Percentiles rank a stretch among this genome's conserved stretches.
Evolutionary conservation across 1,140 invertebrate species (phyloP).

Genomic region (Orius laevigatus): DNA sequence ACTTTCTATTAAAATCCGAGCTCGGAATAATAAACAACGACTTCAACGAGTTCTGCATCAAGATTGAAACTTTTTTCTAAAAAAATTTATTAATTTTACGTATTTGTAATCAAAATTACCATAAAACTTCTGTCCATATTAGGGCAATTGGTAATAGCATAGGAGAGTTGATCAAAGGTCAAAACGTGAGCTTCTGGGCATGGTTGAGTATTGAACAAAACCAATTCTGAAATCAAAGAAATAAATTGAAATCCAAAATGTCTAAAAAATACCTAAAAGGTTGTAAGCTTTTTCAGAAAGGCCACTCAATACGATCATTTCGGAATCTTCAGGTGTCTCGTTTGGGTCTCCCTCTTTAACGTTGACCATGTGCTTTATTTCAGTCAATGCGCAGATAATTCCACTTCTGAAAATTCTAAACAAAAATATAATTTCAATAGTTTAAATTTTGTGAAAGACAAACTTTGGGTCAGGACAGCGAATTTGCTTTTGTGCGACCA

Average conservation of each 20-base stretch:
- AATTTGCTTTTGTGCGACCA: constrained; percentile 43
- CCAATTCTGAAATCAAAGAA: constrained; percentile 25
- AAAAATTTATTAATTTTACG: constrained; percentile 9
- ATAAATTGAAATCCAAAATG: background rate
- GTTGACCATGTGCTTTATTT: constrained; percentile 29
- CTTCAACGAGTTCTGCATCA: constrained; percentile 21
- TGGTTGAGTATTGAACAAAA: constrained; percentile 24
- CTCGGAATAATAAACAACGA: constrained; percentile 20
- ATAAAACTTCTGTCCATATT: constrained; percentile 31
- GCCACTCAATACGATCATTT: constrained; percentile 12
- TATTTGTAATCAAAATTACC: constrained; percentile 14
- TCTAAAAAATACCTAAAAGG: constrained; percentile 18
- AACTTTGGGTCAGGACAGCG: constrained; percentile 31
- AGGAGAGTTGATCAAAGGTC: constrained; percentile 55
- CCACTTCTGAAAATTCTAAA: constrained; percentile 30
- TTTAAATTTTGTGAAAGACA: constrained; percentile 17
- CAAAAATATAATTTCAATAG: constrained; percentile 12
- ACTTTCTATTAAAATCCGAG: constrained; percentile 18
- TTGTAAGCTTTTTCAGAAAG: constrained; percentile 20
- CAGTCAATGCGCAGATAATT: constrained; percentile 31
- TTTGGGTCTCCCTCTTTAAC: constrained; percentile 21
- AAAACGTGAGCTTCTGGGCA: constrained; percentile 34
- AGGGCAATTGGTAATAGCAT: constrained; percentile 32
- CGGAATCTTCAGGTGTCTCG: constrained; percentile 19
- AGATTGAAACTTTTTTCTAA: constrained; percentile 20